Evolutionary conservation across 1,140 invertebrate species (phyloP), one percentile per base, ranked within the genome.

Genomic region (Latrodectus geometricus): DNA sequence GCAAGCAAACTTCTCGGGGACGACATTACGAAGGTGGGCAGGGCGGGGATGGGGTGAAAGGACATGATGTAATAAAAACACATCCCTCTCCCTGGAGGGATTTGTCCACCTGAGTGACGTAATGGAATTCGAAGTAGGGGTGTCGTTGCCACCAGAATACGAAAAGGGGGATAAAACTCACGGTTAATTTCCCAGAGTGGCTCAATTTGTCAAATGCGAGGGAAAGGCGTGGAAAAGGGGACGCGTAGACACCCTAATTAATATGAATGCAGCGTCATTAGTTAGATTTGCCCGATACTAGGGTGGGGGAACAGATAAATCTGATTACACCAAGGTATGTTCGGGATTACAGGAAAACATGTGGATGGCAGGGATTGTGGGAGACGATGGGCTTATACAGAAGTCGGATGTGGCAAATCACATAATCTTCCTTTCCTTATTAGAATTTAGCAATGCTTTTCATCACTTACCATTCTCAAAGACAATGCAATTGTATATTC

Each of bases 101-200:
- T 70, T 80, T 73, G 80, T 82, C 80, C 80, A 82, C 80, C 80
- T 82, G 80, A 72, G 56, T 69, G 70, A 73, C 80, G 50, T 78
- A 78, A 78, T 54, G 76, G 76, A 78, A 78, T 82, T 69, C 48
- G 66, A 14, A 49, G 14, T 56, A 9, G n/a, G 49, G 54, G 9
- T 11, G 80, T 17, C 17, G 35, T 14, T 61, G 54, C 54, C 17
- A 11, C 54, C 17, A 17, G 54, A 35, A 35, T 35, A 35, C 35
- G 35, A 61, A 61, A 61, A 61, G n/a, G 69, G 50, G 52, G 54
- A n/a, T 14, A 50, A 66, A 49, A 14, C 61, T n/a, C 61, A 78
- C 17, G 76, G 76, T 48, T 78, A 78, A 82, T 82, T 82, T 74
- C 23, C 20, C 35, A 48, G 52, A 82, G 80, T 82, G 69, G 48